A percentile compares a stretch with the other conserved stretches of the same genome.
These are phyloP conservation scores for Hermetia illucens DNA, from an alignment of 1,140 invertebrate species.

Conservation along the genomic window DNA sequence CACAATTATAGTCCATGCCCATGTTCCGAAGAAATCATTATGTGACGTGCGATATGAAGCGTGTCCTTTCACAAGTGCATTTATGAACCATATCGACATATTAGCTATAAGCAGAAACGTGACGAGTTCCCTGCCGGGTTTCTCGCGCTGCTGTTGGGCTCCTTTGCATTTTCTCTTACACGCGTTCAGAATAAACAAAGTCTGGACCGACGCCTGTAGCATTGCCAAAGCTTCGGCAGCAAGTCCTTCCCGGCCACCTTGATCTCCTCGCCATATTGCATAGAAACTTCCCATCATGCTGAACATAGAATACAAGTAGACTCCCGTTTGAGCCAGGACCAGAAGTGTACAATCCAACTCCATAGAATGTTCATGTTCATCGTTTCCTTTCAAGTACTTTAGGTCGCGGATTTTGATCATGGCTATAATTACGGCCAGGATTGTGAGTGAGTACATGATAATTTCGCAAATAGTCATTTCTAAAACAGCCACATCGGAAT, in stretches of 20 bases:
- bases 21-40: constrained; percentile 62
- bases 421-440: constrained; percentile 38
- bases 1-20: constrained; percentile 78
- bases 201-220: constrained; percentile 56
- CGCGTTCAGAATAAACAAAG: constrained; percentile 74
- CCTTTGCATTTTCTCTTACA: constrained; percentile 52
- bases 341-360: constrained; percentile 73
- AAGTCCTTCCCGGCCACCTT: constrained; percentile 37
- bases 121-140: constrained; percentile 68
- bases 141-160: constrained; percentile 43
- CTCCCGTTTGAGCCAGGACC: constrained; percentile 72
- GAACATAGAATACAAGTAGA: constrained; percentile 80
- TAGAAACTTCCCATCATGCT: constrained; percentile 68
- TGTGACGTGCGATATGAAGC: constrained; percentile 66
- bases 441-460: constrained; percentile 46
- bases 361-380: constrained; percentile 33
- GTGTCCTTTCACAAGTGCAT: constrained; percentile 68
- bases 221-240: constrained; percentile 44
- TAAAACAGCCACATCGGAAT: constrained; percentile 51
- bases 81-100: constrained; percentile 76
- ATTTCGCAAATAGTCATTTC: constrained; percentile 66
- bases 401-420: constrained; percentile 46
- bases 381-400: constrained; percentile 40
- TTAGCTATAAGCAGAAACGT: constrained; percentile 74
- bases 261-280: constrained; percentile 41